Base-by-base conservation (phyloP, 2,888 invertebrate species). In the Noctua janthe region DNA sequence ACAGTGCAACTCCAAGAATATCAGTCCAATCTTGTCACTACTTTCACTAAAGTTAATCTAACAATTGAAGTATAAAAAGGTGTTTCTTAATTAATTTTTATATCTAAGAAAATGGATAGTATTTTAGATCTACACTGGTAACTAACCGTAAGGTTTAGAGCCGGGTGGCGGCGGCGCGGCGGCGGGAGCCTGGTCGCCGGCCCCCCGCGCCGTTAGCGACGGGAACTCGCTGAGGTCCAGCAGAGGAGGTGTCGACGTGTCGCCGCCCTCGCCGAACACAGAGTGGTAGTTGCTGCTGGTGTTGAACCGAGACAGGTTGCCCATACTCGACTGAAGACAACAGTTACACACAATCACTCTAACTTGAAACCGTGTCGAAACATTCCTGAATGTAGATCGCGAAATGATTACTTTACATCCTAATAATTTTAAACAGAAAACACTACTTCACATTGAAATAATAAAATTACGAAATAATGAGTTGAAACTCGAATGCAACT, bases 211-310 rank as follows among this genome's bases (percentile, higher is more conserved):
- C 92, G 99, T 99, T 94, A 99, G 97, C 91, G 99, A 99, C 87
- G 99, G 99, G 96, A 99, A 99, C 97, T 99, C 99, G 93, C 98
- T 99, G 90, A 99, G 98, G 97, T 99, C 99, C 92, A 99, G 97
- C 89, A 99, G 97, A 89, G 99, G 99, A 86, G 99, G 99, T 93
- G 98, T 98, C 93, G 98, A 97, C 92, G 98, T 97, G 94, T 98
- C 98, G 87, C 98, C 98, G 87, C 98, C 98, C 92, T 98, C 98
- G 84, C 98, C 98, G 93, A 99, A 99, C 96, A 98, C 98, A 92
- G 98, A 98, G 95, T 98, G 98, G 97, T 98, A 98, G 95, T 97
- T 97, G 94, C 98, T 98, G 93, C 98, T 98, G 87, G 97, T 92
- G 96, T 94, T 95, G 92, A 96, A 97, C 93, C 97, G 97, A 93